Conservation (phyloP, 2,888 invertebrate genomes). For the Keiferia lycopersicella region DNA sequence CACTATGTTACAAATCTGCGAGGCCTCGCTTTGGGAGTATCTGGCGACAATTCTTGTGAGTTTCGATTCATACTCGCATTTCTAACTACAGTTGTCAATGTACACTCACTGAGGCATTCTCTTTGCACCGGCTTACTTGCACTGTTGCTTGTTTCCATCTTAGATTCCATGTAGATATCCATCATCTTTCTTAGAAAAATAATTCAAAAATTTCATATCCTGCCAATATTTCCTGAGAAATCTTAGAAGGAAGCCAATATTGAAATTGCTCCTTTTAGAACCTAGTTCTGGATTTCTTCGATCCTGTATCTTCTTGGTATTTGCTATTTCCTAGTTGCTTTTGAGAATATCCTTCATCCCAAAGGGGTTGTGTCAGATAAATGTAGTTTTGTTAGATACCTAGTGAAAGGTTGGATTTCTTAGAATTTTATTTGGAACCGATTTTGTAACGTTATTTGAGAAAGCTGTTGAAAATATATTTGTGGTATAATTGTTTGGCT, state of each 20-base stretch:
- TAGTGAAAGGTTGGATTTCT: neutral
- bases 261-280: conserved; percentile 45
- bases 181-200: too few relatives aligned
- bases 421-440: neutral
- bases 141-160: too few relatives aligned
- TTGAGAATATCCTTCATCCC: neutral
- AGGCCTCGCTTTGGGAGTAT: too few relatives aligned
- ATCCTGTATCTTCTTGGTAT: neutral
- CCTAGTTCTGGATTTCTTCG: neutral
- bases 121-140: too few relatives aligned
- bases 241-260: conserved; percentile 42
- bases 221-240: neutral
- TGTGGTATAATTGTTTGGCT: too few relatives aligned
- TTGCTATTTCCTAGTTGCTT: neutral
- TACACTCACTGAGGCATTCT: too few relatives aligned
- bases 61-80: too few relatives aligned
- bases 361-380: conserved; percentile 4
- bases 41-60: too few relatives aligned
- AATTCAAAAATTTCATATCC: neutral
- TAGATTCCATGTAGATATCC: too few relatives aligned
- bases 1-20: too few relatives aligned
- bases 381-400: neutral
- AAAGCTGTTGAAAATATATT: neutral
- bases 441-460: neutral
- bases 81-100: too few relatives aligned